Base-by-base conservation (phyloP, 2,888 invertebrate species). In the Drosophila crucigera region DNA sequence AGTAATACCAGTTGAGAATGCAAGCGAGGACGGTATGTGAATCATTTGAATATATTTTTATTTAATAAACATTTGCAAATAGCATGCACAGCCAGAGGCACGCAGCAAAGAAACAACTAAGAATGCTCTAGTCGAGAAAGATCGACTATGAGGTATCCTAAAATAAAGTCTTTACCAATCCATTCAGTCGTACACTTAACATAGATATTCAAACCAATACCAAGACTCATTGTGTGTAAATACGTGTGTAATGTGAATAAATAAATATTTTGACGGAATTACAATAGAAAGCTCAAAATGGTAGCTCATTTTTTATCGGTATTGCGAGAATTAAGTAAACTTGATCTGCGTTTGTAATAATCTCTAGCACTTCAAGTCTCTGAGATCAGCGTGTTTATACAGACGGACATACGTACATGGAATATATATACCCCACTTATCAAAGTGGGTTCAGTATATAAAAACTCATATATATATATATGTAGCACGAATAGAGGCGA, bases 41-140 rank as follows among this genome's bases (percentile, higher is more conserved):
- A 66, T 68, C 72, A 84, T 84, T 47, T 28, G 77, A 77, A 64
- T 70, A 83, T 68, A 74, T 83, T 76, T 86, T 89, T 89, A 76
- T 86, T 86, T 73, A 77, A 64, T 77, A 83, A 86, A 75, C 84
- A 89, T 53, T 54, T 76, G 64, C 67, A 67, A 82, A 75, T 65
- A 75, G 73, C 62, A 68, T 31, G 49, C 39, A 69, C 61, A 67
- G 53, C 50, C 31, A 65, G 37, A 53, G 63, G 63, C 53, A 77
- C 41, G 52, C 25, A 22, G 35, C 30, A 52, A 43, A 50, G 14
- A 28, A 52, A 67, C 35, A 41, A 16, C 25, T n/a, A 52, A 63
- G 53, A 22, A 22, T 2, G 14, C 14, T 7, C 3, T 14, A 22
- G 22, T 47, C 25, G 22, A 9, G 16, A 9, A 7, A 9, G 47